phyloP scores from a whole-genome alignment of 2,797 vertebrate genomes.

The Sternotherus odoratus region DNA sequence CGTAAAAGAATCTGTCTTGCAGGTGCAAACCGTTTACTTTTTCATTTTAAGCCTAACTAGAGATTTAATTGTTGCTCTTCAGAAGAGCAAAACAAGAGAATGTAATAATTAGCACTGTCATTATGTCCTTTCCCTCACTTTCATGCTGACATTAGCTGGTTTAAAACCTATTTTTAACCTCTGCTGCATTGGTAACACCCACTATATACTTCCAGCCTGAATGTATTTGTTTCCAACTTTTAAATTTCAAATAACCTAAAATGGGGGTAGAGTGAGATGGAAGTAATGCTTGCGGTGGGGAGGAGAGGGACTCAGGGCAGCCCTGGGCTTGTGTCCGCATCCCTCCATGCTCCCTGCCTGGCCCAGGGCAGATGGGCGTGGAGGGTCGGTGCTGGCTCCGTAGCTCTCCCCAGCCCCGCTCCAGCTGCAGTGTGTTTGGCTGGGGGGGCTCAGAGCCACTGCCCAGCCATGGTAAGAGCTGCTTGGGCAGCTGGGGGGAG shows the following conservation, averaged over 20 bases:
- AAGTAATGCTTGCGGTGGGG: not conserved
- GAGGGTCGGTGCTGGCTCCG: no score
- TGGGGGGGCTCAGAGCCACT: no score
- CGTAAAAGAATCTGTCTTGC: constrained; percentile 45
- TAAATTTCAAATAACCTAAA: constrained; percentile 52
- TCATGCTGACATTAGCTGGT: constrained; percentile 74
- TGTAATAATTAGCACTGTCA: constrained; percentile 81
- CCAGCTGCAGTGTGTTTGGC: no score
- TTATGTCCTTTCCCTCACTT: constrained; percentile 74
- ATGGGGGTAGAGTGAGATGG: not conserved
- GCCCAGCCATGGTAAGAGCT: no score
- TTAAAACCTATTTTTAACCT: constrained; percentile 80
- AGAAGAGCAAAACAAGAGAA: constrained; percentile 78
- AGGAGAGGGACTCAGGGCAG: no score
- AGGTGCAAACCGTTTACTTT: constrained; percentile 72
- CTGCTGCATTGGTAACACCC: constrained; percentile 33
- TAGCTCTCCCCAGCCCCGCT: no score
- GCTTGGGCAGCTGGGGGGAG: no score
- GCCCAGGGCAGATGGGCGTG: no score
- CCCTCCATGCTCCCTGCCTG: no score
- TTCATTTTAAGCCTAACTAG: constrained; percentile 72
- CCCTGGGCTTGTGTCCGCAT: no score
- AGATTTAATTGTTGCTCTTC: constrained; percentile 79
- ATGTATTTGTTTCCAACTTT: constrained; percentile 63
- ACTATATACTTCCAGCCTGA: constrained; percentile 60